Evolutionary conservation across 1,140 invertebrate species (phyloP).

Genomic region (Steinernema khuongi): DNA sequence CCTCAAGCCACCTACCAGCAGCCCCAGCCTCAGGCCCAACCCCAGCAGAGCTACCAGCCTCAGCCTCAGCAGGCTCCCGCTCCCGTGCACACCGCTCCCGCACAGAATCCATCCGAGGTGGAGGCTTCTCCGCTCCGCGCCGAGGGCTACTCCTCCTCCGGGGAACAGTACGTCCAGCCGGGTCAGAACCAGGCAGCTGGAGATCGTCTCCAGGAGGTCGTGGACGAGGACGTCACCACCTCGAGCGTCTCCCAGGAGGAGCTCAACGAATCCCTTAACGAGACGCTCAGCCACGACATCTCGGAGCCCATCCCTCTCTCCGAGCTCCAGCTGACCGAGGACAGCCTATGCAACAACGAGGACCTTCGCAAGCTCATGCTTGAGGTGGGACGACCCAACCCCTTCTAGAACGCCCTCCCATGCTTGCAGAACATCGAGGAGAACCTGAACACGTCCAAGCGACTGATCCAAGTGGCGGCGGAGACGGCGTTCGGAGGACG

Average conservation of each 20-base stretch:
- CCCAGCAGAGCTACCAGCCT: background rate
- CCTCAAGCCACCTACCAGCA: background rate
- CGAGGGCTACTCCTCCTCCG: background rate
- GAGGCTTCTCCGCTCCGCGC: conserved; percentile 18
- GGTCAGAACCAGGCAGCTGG: conserved; percentile 11
- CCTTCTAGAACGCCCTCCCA: background rate
- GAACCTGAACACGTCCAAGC: conserved; percentile 42
- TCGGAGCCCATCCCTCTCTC: conserved; percentile 24
- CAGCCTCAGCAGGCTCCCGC: background rate
- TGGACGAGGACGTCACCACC: background rate
- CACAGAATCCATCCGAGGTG: conserved; percentile 13
- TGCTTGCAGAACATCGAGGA: conserved; percentile 37
- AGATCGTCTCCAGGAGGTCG: conserved; percentile 20
- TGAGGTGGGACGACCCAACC: background rate
- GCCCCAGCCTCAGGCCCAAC: background rate
- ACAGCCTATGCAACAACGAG: conserved; percentile 39
- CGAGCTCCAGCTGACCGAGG: conserved; percentile 33
- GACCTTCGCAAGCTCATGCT: conserved; percentile 35
- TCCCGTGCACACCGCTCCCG: background rate
- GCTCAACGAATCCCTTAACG: background rate
- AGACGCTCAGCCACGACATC: conserved; percentile 4
- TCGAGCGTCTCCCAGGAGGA: background rate
- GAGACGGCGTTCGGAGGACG: conserved; percentile 39
- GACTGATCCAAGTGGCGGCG: conserved; percentile 40
- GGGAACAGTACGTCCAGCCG: conserved; percentile 18